Base-by-base conservation (phyloP, 1,140 invertebrate genomes). In the Thalassaphorura encarpata region DNA sequence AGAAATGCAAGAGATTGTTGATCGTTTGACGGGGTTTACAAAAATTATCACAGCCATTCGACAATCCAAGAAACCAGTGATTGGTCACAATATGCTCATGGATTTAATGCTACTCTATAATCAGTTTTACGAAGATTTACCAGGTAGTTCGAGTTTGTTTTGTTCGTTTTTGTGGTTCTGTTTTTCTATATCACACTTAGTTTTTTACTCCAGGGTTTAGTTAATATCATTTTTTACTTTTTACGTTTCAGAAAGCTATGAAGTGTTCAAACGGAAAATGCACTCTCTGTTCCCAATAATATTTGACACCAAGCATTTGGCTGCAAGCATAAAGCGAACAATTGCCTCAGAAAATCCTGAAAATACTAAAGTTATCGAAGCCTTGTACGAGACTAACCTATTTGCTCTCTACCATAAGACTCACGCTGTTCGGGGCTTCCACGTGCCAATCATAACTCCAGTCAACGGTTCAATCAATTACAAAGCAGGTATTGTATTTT, bases 221-320 rank as follows among this genome's bases (percentile, higher is more conserved):
- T 11, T 5, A 24, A 2, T 2, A 19, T 28, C 18, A 51, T 23
- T 15, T 31, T 6, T 8, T 36, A 36, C 39, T 40, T 46, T 53
- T 43, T 6, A 23, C 6, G 64, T 70, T 70, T 18, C 63, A 78
- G 75, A 71, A n/a, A 77, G 69, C 26, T 85, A 84, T 69, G 67
- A 60, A 2, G 64, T 69, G 27, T 89, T 85, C 65, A 88, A 87
- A 69, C 70, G 70, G 36, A 73, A 78, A 48, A 70, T 85, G 8
- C 70, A 80, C 56, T 58, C 68, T 40, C 47, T 84, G 18, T 85
- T 87, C 71, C 84, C 85, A 13, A 50, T 62, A 23, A 72, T 87
- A 39, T 85, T 76, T 68, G 85, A 88, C 63, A 88, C 84, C 0
- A 87, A 85, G 71, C 74, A 73, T 59, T 75, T 88, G 24, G 80